These are phyloP conservation scores for Steatocranus sp. DNA, from an alignment of 2,797 vertebrate genomes.

Conservation along the genomic window DNA sequence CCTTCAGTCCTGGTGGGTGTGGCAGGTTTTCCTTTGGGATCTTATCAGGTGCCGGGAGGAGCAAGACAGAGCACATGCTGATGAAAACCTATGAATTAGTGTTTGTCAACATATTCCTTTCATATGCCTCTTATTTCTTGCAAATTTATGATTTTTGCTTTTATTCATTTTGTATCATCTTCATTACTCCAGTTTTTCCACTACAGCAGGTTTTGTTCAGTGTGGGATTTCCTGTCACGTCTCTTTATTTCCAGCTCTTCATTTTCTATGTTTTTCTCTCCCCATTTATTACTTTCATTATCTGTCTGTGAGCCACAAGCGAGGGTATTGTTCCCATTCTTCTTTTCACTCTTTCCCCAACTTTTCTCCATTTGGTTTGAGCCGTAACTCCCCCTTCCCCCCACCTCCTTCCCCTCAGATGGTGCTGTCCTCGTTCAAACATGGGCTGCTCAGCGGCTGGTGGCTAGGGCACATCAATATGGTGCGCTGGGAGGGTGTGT, in stretches of 20 bases:
- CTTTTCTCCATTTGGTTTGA: conserved; percentile 63
- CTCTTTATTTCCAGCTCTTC: conserved; percentile 11
- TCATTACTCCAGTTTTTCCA: neutral
- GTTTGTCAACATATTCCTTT: neutral
- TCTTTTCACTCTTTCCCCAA: conserved; percentile 29
- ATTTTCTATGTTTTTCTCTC: conserved; percentile 33
- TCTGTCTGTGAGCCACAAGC: conserved; percentile 35
- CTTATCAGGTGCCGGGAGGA: conserved; percentile 22
- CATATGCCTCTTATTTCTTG: neutral
- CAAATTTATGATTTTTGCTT: neutral
- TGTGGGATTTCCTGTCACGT: conserved; percentile 23
- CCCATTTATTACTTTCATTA: conserved; percentile 35
- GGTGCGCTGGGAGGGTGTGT: conserved; percentile 93
- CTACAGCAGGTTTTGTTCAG: conserved; percentile 39
- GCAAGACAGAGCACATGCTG: conserved; percentile 46
- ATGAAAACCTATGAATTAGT: conserved; percentile 28
- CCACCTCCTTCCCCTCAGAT: conserved; percentile 78
- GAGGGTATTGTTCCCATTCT: conserved; percentile 25
- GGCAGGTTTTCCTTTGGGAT: conserved; percentile 20
- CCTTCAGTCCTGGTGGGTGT: neutral
- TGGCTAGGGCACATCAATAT: conserved; percentile 89
- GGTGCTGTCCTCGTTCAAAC: conserved; percentile 92
- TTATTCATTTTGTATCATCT: neutral
- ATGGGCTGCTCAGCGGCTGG: conserved; percentile 88
- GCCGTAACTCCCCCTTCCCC: conserved; percentile 49